A percentile compares a stretch with the other conserved stretches of the same genome.
phyloP scores from a whole-genome alignment of 1,140 invertebrate genomes.

The Aricia agestis region DNA sequence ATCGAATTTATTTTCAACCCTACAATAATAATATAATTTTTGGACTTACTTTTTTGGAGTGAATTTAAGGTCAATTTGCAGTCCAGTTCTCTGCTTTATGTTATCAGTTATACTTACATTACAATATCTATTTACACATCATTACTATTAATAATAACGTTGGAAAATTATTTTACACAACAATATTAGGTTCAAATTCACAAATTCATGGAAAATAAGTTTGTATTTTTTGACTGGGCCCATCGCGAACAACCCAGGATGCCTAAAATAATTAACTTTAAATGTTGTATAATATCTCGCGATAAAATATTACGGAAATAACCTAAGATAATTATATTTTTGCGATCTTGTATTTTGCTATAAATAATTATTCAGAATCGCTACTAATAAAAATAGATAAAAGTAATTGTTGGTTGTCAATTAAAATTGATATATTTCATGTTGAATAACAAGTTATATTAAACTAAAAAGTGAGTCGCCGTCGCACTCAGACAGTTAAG shows the following conservation, averaged over 20 bases:
- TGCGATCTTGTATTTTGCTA: background rate
- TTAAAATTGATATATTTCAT: too few species aligned
- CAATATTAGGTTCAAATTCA: background rate
- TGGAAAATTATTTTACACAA: background rate
- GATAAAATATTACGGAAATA: background rate
- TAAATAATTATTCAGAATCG: too few species aligned
- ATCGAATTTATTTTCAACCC: too few species aligned
- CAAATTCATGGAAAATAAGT: background rate
- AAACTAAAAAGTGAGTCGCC: too few species aligned
- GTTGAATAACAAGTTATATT: too few species aligned
- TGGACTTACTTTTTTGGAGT: background rate
- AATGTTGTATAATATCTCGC: too few species aligned
- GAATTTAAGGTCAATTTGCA: background rate
- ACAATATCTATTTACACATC: background rate
- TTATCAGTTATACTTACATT: background rate
- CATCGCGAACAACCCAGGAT: background rate
- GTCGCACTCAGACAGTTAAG: too few species aligned
- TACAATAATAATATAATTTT: background rate
- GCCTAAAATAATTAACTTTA: background rate
- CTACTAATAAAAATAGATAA: too few species aligned
- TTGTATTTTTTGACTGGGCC: background rate
- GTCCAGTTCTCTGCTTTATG: background rate
- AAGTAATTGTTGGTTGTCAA: too few species aligned
- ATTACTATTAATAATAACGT: background rate
- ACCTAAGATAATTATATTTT: background rate